phyloP scores from a whole-genome alignment of 2,888 invertebrate genomes.

The Spilarctia lutea region DNA sequence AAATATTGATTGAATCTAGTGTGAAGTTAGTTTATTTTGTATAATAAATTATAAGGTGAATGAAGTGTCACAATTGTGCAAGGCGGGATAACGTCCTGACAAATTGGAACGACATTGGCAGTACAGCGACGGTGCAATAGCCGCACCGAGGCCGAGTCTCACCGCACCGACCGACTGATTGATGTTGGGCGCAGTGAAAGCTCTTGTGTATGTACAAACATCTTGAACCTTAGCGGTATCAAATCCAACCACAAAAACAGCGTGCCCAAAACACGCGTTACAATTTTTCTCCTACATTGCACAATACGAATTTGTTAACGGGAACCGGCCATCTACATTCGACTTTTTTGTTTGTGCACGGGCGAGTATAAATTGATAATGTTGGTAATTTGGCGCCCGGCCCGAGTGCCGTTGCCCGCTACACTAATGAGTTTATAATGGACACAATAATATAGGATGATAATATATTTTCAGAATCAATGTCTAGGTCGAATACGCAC shows the following conservation, averaged over 20 bases:
- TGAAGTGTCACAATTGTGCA: conserved; percentile 54
- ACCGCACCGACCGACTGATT: conserved; percentile 62
- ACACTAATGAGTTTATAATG: conserved; percentile 86
- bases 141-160: conserved; percentile 32
- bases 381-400: conserved; percentile 85
- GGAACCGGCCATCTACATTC: conserved; percentile 83
- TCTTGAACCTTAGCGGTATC: conserved; percentile 77
- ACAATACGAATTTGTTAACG: conserved; percentile 86
- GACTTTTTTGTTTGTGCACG: conserved; percentile 85
- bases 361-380: conserved; percentile 85
- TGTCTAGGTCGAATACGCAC: conserved; percentile 78
- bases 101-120: background rate
- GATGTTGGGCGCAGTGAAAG: conserved; percentile 78
- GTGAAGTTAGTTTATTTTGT: conserved; percentile 38
- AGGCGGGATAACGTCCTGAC: conserved; percentile 16
- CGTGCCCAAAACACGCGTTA: conserved; percentile 79
- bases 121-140: conserved; percentile 20
- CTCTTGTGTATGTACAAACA: conserved; percentile 73
- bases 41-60: conserved; percentile 59
- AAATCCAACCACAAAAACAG: conserved; percentile 75
- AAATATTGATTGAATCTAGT: conserved; percentile 28
- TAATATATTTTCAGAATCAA: conserved; percentile 84
- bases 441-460: conserved; percentile 81
- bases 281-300: conserved; percentile 85
- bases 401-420: conserved; percentile 84